Percentiles rank a stretch among this genome's conserved stretches.
phyloP scores from a whole-genome alignment of 64 coral and sea anemone species.

The Montipora foliosa region DNA sequence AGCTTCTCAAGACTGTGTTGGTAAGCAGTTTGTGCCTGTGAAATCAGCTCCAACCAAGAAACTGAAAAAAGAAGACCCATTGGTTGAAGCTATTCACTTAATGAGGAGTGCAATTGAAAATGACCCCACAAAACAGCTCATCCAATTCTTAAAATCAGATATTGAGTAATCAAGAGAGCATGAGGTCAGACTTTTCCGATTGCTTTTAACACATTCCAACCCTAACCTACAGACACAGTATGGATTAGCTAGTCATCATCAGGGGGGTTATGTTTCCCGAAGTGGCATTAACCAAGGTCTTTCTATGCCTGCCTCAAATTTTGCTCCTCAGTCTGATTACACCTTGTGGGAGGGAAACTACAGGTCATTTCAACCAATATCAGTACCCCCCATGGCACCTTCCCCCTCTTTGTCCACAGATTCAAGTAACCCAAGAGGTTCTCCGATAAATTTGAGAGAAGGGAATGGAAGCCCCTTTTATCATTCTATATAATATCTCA shows the following conservation, averaged over 20 bases:
- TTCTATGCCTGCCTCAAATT: background rate
- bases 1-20: constrained; percentile 23
- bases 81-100: constrained; percentile 47
- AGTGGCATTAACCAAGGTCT: background rate
- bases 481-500: no score
- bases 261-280: constrained; percentile 7
- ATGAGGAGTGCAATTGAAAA: constrained; percentile 55
- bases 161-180: constrained; percentile 65
- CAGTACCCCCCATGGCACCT: background rate
- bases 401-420: background rate
- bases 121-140: constrained; percentile 75
- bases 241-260: background rate
- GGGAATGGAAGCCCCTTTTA: no score
- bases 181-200: constrained; percentile 63
- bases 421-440: background rate
- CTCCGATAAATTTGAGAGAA: background rate
- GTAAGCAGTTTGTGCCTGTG: constrained; percentile 43
- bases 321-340: constrained; percentile 29
- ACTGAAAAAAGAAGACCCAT: constrained; percentile 57
- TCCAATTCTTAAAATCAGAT: constrained; percentile 76
- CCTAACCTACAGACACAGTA: background rate
- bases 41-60: constrained; percentile 73
- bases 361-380: constrained; percentile 13
- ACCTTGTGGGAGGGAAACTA: constrained; percentile 28
- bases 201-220: constrained; percentile 56